phyloP scores from a whole-genome alignment of 1,140 invertebrate genomes.

The Drosophila funebris region DNA sequence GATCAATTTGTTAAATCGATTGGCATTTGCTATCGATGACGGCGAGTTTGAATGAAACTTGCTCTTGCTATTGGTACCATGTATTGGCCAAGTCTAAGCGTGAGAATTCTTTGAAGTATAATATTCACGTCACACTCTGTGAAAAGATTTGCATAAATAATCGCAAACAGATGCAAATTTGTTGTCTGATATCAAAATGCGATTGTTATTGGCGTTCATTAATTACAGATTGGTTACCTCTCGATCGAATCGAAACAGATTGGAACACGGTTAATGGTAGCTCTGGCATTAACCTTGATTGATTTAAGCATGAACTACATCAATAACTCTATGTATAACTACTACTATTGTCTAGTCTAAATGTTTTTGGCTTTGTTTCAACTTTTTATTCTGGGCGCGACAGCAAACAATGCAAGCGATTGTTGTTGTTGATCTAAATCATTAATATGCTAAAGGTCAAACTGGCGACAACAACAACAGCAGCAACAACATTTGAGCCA shows the following conservation, averaged over 20 bases:
- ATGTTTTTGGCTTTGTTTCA: neutral
- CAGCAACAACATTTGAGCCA: conserved; percentile 1
- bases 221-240: conserved; percentile 17
- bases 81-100: conserved; percentile 34
- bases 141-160: conserved; percentile 74
- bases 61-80: conserved; percentile 3
- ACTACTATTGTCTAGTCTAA: conserved; percentile 11
- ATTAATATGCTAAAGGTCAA: conserved; percentile 71
- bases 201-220: conserved; percentile 23
- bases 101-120: conserved; percentile 60
- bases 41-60: conserved; percentile 4
- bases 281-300: conserved; percentile 38
- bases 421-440: conserved; percentile 45
- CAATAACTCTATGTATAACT: conserved; percentile 18
- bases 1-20: conserved; percentile 18
- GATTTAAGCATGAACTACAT: conserved; percentile 31
- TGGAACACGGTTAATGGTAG: neutral
- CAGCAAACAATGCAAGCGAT: conserved; percentile 61
- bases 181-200: conserved; percentile 9
- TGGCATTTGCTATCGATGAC: conserved; percentile 25
- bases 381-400: conserved; percentile 43
- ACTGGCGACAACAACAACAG: neutral
- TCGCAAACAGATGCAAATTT: conserved; percentile 73
- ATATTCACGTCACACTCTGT: conserved; percentile 30
- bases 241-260: neutral